Conservation (phyloP, 2,888 invertebrate species). For the Chrysomela aeneicollis region DNA sequence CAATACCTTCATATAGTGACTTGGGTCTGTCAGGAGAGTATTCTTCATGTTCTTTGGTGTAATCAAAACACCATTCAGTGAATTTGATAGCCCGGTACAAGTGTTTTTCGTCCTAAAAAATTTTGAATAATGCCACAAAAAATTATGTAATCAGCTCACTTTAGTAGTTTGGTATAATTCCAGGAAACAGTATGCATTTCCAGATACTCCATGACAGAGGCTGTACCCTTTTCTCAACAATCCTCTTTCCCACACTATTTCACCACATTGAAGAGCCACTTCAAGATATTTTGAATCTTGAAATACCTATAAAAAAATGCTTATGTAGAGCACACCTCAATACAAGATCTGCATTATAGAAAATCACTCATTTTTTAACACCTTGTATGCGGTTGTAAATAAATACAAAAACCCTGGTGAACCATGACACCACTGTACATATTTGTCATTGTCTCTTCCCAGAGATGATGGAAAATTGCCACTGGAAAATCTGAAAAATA, state of each 20-base stretch:
- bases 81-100: constrained; percentile 81
- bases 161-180: constrained; percentile 79
- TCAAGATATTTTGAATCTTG: constrained; percentile 73
- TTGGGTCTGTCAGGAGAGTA: constrained; percentile 80
- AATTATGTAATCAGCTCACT: constrained; percentile 57
- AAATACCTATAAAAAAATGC: constrained; percentile 67
- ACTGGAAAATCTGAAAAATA: constrained; percentile 63
- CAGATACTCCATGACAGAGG: constrained; percentile 87
- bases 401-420: constrained; percentile 85
- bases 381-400: constrained; percentile 73
- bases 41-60: constrained; percentile 72
- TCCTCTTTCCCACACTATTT: constrained; percentile 84
- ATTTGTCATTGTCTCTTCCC: constrained; percentile 72
- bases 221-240: constrained; percentile 85
- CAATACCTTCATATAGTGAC: constrained; percentile 84
- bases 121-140: no score
- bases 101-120: constrained; percentile 70
- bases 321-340: constrained; percentile 3
- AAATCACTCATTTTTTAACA: constrained; percentile 51
- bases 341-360: not conserved
- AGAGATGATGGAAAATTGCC: constrained; percentile 83
- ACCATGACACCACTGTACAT: constrained; percentile 96
- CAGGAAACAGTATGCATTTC: constrained; percentile 86
- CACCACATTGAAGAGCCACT: constrained; percentile 74
- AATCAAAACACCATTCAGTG: constrained; percentile 81